These are phyloP conservation scores for Lophochroa leadbeateri DNA, from an alignment of 2,113 vertebrate species.

Conservation along the genomic window DNA sequence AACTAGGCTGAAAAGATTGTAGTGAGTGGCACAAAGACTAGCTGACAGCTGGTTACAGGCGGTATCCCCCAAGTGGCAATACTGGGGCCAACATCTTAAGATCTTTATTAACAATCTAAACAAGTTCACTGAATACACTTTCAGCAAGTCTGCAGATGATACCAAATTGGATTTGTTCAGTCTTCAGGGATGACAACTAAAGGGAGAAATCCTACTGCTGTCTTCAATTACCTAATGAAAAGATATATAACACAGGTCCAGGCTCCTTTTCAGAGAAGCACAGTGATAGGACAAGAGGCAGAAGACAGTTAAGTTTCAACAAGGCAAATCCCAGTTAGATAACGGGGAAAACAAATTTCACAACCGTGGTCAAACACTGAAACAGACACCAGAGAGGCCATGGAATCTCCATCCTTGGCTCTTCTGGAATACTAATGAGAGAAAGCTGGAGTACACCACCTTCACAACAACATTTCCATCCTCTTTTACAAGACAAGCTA, in stretches of 20 bases:
- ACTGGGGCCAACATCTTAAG: not conserved
- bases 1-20: not conserved
- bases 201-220: not conserved
- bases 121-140: not conserved
- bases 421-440: not conserved
- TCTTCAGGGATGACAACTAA: not conserved
- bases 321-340: not conserved
- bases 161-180: not conserved
- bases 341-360: fast-evolving
- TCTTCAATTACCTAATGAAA: not conserved
- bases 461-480: not conserved
- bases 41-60: not conserved
- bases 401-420: not conserved
- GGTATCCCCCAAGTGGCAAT: not conserved
- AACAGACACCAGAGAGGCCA: not conserved
- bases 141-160: not conserved
- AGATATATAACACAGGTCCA: fast-evolving
- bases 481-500: not conserved
- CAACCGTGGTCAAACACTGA: not conserved
- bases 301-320: not conserved
- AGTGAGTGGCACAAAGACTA: not conserved
- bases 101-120: not conserved
- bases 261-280: not conserved
- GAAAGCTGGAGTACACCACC: not conserved
- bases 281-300: not conserved